Conservation (phyloP, 2,797 vertebrate genomes). For the Ctenopoma multispine region DNA sequence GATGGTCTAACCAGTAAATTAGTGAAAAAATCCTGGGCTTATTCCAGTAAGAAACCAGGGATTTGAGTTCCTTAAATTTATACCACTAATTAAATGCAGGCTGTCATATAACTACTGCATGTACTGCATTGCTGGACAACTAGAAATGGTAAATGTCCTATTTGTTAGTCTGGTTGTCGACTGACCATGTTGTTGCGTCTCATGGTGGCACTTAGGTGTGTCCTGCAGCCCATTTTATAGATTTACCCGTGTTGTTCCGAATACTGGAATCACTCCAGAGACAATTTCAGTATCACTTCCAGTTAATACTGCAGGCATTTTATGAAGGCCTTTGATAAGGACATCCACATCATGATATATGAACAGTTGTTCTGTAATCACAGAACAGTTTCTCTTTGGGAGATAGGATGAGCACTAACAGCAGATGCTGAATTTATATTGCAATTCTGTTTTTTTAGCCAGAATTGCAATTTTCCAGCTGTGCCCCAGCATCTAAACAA, state of each 20-base stretch:
- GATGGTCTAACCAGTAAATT: too few relatives aligned
- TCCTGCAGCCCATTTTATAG: constrained; percentile 5
- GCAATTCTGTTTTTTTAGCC: constrained; percentile 10
- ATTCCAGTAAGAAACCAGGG: constrained; percentile 5
- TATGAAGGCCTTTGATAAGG: neutral
- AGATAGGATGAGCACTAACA: constrained; percentile 17
- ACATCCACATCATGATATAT: constrained; percentile 19
- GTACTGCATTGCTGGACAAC: neutral
- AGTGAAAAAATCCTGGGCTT: neutral
- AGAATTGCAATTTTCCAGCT: constrained; percentile 42
- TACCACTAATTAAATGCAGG: constrained; percentile 31
- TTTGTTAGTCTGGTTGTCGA: constrained; percentile 19
- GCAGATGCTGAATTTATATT: constrained; percentile 23
- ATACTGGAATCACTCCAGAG: constrained; percentile 12
- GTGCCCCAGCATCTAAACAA: constrained; percentile 6
- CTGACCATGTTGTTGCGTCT: neutral
- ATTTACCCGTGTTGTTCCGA: constrained; percentile 3
- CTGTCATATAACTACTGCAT: constrained; percentile 11
- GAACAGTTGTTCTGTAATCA: constrained; percentile 20
- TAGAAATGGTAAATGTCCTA: neutral
- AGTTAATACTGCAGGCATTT: neutral
- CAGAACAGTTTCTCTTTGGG: constrained; percentile 2
- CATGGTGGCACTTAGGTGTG: constrained; percentile 2
- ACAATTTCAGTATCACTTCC: neutral
- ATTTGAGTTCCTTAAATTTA: constrained; percentile 11